Base-by-base conservation (phyloP, 2,797 vertebrate species). In the Streptopelia turtur region DNA sequence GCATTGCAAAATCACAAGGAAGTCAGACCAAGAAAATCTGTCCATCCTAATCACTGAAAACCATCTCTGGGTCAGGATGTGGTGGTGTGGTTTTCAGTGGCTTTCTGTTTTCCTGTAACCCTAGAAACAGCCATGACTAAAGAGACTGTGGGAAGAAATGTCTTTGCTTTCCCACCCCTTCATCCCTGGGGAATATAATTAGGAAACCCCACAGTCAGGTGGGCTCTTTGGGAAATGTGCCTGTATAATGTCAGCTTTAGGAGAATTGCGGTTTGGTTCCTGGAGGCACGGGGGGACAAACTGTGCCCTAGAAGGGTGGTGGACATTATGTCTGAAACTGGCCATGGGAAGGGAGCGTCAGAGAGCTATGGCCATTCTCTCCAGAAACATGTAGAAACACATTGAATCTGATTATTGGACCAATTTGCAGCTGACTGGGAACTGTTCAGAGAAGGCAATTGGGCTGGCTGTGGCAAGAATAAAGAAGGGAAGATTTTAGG, bases 191-290 rank as follows among this genome's bases (percentile, higher is more conserved):
- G 25, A 59, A 49, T 15, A n/a, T 20, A 64, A 55, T 21, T 25
- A 60, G 80, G 75, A 85, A 84, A 59, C 13, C 43, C 27, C 78
- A 28, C 49, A 37, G 18, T 37, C 55, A 57, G 47, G 66, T 23
- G 35, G 31, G 16, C 18, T 31, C 22, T 63, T 18, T n/a, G 15
- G 9, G 23, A 21, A 43, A 69, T 4, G 6, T 1, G 0, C 14
- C 24, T 1, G 1, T 23, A 16, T 5, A 27, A 9, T 0, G 0
- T n/a, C 31, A 12, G 25, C 6, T 1, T 2, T 52, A 43, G 57
- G 24, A 64, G 27, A 35, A 22, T 8, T 75, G 35, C 64, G 31
- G 16, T 24, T 82, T 64, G 53, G 24, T 25, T 41, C 9, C 22
- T 59, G 52, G 33, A 74, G 18, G 12, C 6, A 83, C 72, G 77